phyloP scores from a whole-genome alignment of 1,140 invertebrate genomes.

The Nephila pilipes region DNA sequence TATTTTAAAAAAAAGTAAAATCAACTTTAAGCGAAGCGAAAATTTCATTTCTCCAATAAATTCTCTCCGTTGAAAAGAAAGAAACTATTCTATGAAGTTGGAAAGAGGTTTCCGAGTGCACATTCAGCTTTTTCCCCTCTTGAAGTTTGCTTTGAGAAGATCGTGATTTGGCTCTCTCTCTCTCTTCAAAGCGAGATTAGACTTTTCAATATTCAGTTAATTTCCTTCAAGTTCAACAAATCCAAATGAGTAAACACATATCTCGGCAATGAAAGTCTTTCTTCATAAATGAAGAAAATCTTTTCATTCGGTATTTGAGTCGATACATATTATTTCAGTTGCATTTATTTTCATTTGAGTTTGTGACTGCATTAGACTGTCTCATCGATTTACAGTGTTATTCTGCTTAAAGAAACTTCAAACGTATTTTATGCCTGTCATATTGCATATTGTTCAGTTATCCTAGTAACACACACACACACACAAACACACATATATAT shows the following conservation, averaged over 20 bases:
- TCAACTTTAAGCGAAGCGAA: neutral
- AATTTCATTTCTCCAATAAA: neutral
- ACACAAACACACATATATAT: too few species aligned
- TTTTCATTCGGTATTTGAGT: neutral
- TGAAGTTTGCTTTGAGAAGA: slow-evolving; percentile 9
- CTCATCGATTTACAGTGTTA: too few species aligned
- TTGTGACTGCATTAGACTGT: too few species aligned
- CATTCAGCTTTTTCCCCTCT: neutral
- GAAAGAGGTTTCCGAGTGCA: neutral
- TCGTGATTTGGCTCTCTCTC: neutral
- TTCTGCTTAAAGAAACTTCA: too few species aligned
- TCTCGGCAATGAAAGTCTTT: neutral
- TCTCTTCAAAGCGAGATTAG: neutral
- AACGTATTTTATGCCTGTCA: too few species aligned
- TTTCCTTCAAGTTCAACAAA: slow-evolving; percentile 16
- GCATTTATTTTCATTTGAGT: too few species aligned
- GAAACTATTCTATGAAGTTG: neutral
- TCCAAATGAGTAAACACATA: slow-evolving; percentile 26
- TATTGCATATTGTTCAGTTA: too few species aligned
- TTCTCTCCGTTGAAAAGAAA: neutral
- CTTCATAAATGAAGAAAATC: neutral
- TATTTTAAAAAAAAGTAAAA: neutral
- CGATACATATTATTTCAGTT: neutral
- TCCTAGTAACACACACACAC: too few species aligned
- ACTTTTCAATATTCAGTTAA: slow-evolving; percentile 25